A percentile compares a stretch with the other conserved stretches of the same genome.
Conservation (phyloP, 2,113 vertebrate genomes). For the Falco punctatus region DNA sequence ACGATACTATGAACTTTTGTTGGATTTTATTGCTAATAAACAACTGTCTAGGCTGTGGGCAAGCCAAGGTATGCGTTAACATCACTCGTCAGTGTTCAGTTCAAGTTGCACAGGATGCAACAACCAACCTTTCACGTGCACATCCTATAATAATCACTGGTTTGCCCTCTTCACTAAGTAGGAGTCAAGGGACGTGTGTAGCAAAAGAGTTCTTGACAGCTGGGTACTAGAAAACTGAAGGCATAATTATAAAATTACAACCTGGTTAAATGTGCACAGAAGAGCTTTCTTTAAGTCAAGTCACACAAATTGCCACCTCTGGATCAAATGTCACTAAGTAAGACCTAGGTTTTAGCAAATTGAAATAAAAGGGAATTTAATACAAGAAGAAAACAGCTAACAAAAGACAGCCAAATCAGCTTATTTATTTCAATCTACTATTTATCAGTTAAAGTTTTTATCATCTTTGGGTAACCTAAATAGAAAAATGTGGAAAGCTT, state of each 20-base stretch:
- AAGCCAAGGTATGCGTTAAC: background rate
- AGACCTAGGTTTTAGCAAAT: background rate
- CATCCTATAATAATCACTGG: accelerated
- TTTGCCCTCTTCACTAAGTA: background rate
- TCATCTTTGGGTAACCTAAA: background rate
- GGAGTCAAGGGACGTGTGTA: background rate
- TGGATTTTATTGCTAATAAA: background rate
- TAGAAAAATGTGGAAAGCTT: background rate
- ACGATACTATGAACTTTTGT: accelerated
- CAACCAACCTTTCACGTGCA: accelerated
- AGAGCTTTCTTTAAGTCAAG: background rate
- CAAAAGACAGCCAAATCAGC: background rate
- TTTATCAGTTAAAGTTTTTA: background rate
- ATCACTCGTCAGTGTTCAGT: accelerated
- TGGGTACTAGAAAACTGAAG: background rate
- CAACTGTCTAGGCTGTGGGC: background rate
- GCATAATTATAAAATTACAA: background rate
- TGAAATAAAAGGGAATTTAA: background rate
- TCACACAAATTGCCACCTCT: background rate
- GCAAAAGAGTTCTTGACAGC: background rate
- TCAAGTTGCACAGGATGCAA: background rate
- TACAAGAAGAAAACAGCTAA: background rate
- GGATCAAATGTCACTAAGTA: background rate
- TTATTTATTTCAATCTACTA: background rate
- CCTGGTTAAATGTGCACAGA: background rate